Evolutionary conservation across 2,888 invertebrate species (phyloP), one percentile per base, ranked within the genome.

Genomic region (Lepidochrysops patricia): DNA sequence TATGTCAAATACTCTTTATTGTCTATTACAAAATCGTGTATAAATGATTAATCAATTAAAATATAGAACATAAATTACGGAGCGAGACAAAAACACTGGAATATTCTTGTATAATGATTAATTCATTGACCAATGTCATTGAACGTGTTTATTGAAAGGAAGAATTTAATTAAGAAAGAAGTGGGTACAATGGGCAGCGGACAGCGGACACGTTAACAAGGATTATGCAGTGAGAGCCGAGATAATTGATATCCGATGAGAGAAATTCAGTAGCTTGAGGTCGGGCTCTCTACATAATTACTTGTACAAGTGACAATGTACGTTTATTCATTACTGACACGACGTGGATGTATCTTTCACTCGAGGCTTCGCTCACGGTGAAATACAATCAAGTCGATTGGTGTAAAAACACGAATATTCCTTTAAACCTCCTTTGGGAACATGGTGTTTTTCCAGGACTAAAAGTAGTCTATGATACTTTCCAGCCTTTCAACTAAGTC

Each of bases 161-260:
- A 43, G 43, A 43, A 43, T 43, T 43, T 12, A 43, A 43, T 43
- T 43, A 43, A 43, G 34, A 43, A 43, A 12, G 19, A 43, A 12
- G 43, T 1, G 43, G 19, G 19, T 19, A 43, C 43, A 43, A 43
- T 43, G 43, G 43, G 32, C 54, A 32, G 29, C 12, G 32, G 43
- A 54, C 54, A 32, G 29, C 12, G 32, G 19, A 32, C 54, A 54
- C 9, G 54, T 54, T 54, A 19, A 32, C 15, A 26, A 54, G 54
- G 54, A 54, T 54, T 54, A 54, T 12, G 15, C 9, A 29, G 52
- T 52, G 52, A 27, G 27, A 29, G 29, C 29, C 26, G 54, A 54
- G 29, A 15, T 54, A 54, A 54, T 54, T 54, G 32, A 54, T 54
- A 54, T 54, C 29, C 54, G 54, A 32, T 54, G 54, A 32, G 43